Base-by-base conservation (phyloP, 2,888 invertebrate genomes). In the Sminthurinus aureus region DNA sequence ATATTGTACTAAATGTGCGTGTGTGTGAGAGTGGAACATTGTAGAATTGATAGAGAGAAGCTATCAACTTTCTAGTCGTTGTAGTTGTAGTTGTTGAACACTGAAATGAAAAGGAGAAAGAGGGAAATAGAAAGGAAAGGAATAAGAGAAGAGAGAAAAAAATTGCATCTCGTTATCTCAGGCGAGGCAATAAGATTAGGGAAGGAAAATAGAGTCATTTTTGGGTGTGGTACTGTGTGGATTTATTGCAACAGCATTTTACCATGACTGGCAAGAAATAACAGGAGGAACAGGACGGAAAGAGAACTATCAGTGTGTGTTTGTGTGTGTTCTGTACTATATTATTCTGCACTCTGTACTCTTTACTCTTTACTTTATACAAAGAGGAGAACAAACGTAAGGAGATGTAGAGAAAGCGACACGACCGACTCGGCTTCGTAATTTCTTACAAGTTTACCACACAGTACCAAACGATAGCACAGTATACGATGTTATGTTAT, bases 201-300 rank as follows among this genome's bases (percentile, higher is more conserved):
- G 83, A 71, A 87, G 85, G 86, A 86, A 88, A 88, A 87, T 87
- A 88, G 87, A 87, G 87, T 88, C 87, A 87, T 87, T 87, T 87
- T 87, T 87, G 88, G 88, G 88, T 87, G 88, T 88, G 88, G 87
- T 87, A 84, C 86, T 82, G 52, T 22, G 78, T 84, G 85, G 85
- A 86, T 86, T 86, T 86, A 86, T 86, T 86, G 85, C 85, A 82
- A 86, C 84, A 86, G 84, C 84, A 85, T 85, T 86, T 85, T 85
- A 80, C 84, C 85, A 85, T 86, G 86, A 83, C 83, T 82, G 71
- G 83, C 77, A 52, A 71, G 79, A 83, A 58, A 78, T 83, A 78
- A 51, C 69, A 38, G 24, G 58, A 69, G 50, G 69, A 78, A 58
- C 11, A 12, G 58, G 64, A 64, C 18, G 64, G 64, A 64, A 64